Evolutionary conservation across 2,113 vertebrate genomes (phyloP).

Genomic region (Osmerus eperlanus): DNA sequence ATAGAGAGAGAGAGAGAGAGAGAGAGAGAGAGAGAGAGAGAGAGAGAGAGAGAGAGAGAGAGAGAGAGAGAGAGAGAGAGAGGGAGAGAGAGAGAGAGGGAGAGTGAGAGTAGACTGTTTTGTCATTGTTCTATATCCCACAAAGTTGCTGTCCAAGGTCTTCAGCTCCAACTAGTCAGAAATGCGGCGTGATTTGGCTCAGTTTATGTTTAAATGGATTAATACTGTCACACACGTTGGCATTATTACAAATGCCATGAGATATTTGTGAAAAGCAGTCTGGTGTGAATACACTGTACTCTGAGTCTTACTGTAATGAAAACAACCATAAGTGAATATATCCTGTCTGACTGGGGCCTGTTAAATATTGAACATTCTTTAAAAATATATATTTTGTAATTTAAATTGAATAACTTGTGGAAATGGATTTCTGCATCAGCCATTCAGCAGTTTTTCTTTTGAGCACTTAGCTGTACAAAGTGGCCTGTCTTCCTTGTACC

Average conservation of each 20-base stretch:
- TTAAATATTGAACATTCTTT: conserved; percentile 7
- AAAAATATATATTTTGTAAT: conserved; percentile 16
- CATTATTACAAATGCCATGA: conserved; percentile 38
- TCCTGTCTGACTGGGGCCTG: conserved; percentile 5
- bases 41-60: too few species aligned
- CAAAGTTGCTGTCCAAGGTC: neutral
- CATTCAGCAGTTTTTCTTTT: neutral
- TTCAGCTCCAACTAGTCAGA: conserved; percentile 11
- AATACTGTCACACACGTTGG: conserved; percentile 32
- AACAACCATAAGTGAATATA: conserved; percentile 4
- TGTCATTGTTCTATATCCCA: neutral
- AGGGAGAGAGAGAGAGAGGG: too few species aligned
- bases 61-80: too few species aligned
- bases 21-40: too few species aligned
- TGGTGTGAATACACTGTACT: conserved; percentile 11
- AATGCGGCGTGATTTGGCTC: conserved; percentile 27
- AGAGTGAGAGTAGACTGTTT: neutral
- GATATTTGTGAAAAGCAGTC: conserved; percentile 5
- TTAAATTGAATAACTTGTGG: conserved; percentile 12
- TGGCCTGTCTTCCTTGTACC: too few species aligned
- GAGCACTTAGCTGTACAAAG: neutral
- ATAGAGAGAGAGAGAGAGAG: too few species aligned
- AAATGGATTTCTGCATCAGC: neutral
- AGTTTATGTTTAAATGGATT: conserved; percentile 47
- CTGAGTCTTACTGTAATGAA: neutral